Evolutionary conservation across 2,888 invertebrate species (phyloP), one percentile per base, ranked within the genome.

Genomic region (Chloroclysta siterata): DNA sequence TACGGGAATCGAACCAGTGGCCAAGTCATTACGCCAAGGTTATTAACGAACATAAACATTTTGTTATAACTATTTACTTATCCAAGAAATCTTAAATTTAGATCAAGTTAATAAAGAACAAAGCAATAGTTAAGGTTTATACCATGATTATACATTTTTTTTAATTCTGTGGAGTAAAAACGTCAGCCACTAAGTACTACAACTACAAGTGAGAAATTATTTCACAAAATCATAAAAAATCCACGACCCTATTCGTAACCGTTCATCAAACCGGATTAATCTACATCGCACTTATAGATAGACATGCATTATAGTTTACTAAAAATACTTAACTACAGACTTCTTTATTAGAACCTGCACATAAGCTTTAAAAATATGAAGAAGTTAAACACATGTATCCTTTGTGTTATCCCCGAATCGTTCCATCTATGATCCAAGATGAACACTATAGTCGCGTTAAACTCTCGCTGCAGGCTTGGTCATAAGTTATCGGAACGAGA

Each of bases 1-100:
- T 42, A 36, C 58, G 62, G 55, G 62, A 62, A 53, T 54, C 53
- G 22, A 58, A 55, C 55, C 51, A 44, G 28, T 41, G 48, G 55
- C 41, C 29, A 8, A 8, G 17, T 46, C 14, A 29, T 22, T 46
- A 3, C 28, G 36, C 29, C 46, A 46, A 36, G 11, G 42, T 44
- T 36, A 47, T 53, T 44, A 53, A 57, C 46, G 13, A 51, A 59
- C 14, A 33, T 42, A 39, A 51, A 15, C 14, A 13, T 28, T 33
- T 29, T n/a, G n/a, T n/a, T 22, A 22, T 22, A 22, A 22, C 33
- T 33, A 33, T 8, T 8, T 33, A 33, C 5, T 3, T 33, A 33
- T 2, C 33, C 33, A 33, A 33, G 5, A 8, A 33, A 33, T 33
- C 33, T 33, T 33, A 33, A 33, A 33, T 33, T 33, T 33, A 33